Base-by-base conservation (phyloP, 2,113 vertebrate genomes). In the Alexandromys fortis region DNA sequence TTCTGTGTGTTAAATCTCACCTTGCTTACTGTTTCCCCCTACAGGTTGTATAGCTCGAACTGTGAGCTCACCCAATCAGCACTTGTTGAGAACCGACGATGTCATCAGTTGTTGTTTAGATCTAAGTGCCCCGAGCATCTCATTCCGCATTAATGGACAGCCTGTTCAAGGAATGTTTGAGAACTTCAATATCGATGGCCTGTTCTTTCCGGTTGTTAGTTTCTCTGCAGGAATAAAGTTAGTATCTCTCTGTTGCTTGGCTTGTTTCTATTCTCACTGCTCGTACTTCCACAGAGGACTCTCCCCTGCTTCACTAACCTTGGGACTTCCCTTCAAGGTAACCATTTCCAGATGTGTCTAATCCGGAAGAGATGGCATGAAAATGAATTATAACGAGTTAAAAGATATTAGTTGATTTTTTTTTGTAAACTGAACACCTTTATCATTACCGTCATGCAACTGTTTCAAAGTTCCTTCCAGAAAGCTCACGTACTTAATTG, bases 161-260 rank as follows among this genome's bases (percentile, higher is more conserved):
- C 99, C 99, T 1, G 99, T 99, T 78, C 99, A 99, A 98, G 99
- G 99, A 90, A 99, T 99, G 99, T 99, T 99, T 92, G 99, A 99
- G 98, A 99, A 99, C 98, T 99, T 99, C 98, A 99, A 99, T 98
- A 99, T 98, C 2, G 99, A 99, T 42, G 99, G 99, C 16, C 99
- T 99, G 96, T 99, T 99, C 98, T 99, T 99, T 95, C 99, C 99
- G 0, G 99, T 99, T 93, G 99, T 99, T 92, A 99, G 99, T 98
- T 99, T 99, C 97, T 99, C 99, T 82, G 99, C 99, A 24, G 99
- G 99, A 97, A 99, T 99, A 98, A 99, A 99, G 99, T 99, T 96
- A 99, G 99, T 98, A 96, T 94, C 0, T 97, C 0, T 97, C 0
- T 76, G 75, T 14, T 81, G 86, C 72, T 52, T 42, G 61, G 13